phyloP scores from a whole-genome alignment of 64 coral and sea anemone genomes.

The Acropora yongei region DNA sequence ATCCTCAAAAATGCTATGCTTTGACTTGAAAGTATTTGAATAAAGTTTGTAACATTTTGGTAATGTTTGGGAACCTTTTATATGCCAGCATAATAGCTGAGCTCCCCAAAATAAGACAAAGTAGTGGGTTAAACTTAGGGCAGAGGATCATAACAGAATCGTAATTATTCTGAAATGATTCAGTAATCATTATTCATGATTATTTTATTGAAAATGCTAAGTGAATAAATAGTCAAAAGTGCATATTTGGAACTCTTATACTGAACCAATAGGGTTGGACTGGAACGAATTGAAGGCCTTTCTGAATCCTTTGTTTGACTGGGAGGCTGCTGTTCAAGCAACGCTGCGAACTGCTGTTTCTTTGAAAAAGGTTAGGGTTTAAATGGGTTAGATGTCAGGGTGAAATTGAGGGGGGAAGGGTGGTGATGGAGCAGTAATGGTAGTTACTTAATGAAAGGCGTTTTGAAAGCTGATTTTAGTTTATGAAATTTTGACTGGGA shows the following conservation, averaged over 20 bases:
- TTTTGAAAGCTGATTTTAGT: too few relatives aligned
- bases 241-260: background rate
- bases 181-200: too few relatives aligned
- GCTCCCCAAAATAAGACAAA: too few relatives aligned
- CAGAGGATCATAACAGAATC: too few relatives aligned
- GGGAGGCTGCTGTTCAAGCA: constrained; percentile 37
- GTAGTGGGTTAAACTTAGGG: too few relatives aligned
- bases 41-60: too few relatives aligned
- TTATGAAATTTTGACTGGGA: background rate
- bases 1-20: too few relatives aligned
- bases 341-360: background rate
- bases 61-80: too few relatives aligned
- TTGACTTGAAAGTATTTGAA: too few relatives aligned
- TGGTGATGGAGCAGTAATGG: background rate
- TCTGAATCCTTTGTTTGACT: constrained; percentile 39
- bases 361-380: background rate
- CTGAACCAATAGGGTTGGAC: constrained; percentile 11
- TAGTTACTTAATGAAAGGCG: background rate
- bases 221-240: background rate
- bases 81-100: too few relatives aligned
- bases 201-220: background rate
- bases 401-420: background rate
- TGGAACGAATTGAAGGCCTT: constrained; percentile 23
- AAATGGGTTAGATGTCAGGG: background rate
- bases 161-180: too few relatives aligned